Percentiles rank a stretch among this genome's conserved stretches.
Evolutionary conservation across 2,113 vertebrate species (phyloP).

Genomic region (Colistium nudipinnis): DNA sequence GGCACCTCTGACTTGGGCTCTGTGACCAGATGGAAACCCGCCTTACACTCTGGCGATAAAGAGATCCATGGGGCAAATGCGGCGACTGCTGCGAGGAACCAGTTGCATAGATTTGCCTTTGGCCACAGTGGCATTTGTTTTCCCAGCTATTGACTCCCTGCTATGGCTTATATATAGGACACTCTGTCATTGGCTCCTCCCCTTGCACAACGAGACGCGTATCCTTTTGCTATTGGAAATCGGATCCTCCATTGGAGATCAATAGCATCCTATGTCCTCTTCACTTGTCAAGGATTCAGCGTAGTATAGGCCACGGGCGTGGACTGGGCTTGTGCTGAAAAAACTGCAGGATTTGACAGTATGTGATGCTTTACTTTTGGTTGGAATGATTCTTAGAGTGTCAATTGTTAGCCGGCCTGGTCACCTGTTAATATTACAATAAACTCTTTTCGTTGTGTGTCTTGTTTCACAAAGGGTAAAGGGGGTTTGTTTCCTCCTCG

Average conservation of each 20-base stretch:
- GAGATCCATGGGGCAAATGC: conserved; percentile 45
- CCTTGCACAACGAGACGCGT: conserved; percentile 51
- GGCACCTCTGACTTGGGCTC: conserved; percentile 9
- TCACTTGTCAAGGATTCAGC: conserved; percentile 49
- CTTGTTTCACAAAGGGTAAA: conserved; percentile 24
- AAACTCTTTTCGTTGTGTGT: conserved; percentile 39
- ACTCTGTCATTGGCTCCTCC: conserved; percentile 61
- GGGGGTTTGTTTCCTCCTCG: conserved; percentile 34
- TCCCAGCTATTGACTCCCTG: conserved; percentile 58
- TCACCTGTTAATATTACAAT: conserved; percentile 18
- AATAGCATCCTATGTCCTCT: conserved; percentile 63
- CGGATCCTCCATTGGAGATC: conserved; percentile 60
- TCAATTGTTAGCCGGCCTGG: conserved; percentile 10
- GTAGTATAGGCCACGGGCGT: too few relatives aligned
- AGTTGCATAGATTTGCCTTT: conserved; percentile 43
- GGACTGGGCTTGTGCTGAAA: not conserved
- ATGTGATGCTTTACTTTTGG: not conserved
- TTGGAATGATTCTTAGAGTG: not conserved
- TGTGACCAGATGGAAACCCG: conserved; percentile 18
- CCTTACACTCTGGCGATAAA: conserved; percentile 26
- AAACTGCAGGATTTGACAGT: too few relatives aligned
- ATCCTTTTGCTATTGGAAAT: conserved; percentile 62
- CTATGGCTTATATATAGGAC: conserved; percentile 63
- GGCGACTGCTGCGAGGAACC: conserved; percentile 35
- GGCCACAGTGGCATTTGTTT: conserved; percentile 57